Evolutionary conservation across 2,797 vertebrate species (phyloP).

Genomic region (Pyrrhura leucotis): DNA sequence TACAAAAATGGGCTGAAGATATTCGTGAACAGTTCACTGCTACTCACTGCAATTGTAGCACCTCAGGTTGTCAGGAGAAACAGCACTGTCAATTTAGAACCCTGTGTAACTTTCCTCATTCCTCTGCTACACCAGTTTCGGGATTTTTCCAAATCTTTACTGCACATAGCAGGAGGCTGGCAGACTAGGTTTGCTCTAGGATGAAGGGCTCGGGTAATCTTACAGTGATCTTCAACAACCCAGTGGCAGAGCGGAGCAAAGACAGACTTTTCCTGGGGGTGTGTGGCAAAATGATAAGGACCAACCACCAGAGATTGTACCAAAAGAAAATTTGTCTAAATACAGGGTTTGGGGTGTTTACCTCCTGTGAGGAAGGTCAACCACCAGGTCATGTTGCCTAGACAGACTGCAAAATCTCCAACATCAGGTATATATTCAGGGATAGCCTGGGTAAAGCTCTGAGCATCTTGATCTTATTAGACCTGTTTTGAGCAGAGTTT

Average conservation of each 20-base stretch:
- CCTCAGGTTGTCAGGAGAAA: background rate
- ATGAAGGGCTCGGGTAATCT: background rate
- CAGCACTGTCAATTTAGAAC: fast-evolving
- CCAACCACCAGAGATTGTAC: background rate
- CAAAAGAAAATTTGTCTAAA: background rate
- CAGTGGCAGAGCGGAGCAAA: background rate
- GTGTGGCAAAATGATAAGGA: background rate
- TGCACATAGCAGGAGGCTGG: background rate
- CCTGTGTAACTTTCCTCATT: background rate
- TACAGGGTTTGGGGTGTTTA: background rate
- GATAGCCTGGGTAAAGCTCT: background rate
- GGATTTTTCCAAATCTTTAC: background rate
- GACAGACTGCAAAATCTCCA: background rate
- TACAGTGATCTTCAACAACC: background rate
- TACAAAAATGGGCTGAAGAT: background rate
- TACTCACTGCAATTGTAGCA: background rate
- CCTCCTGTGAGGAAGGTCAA: background rate
- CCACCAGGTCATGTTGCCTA: background rate
- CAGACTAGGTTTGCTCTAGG: background rate
- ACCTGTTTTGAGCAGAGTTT: fast-evolving
- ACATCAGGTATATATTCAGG: background rate
- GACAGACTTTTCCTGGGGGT: background rate
- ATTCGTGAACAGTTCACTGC: background rate
- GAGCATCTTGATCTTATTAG: background rate
- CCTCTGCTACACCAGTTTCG: background rate